Evolutionary conservation across 1,140 invertebrate species (phyloP), one percentile per base, ranked within the genome.

Genomic region (Drosophila sturtevanti): DNA sequence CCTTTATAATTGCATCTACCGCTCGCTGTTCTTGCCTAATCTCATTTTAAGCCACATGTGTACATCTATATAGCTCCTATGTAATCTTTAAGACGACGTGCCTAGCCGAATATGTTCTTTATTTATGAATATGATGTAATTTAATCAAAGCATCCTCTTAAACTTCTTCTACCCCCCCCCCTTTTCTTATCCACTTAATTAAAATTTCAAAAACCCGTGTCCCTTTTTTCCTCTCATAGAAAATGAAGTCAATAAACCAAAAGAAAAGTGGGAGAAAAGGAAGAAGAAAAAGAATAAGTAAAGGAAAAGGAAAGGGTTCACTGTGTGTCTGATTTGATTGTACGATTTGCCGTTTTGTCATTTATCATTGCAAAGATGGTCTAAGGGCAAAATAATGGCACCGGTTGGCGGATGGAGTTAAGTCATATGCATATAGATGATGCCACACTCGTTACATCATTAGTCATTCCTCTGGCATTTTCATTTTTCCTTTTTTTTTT

Each of bases 121-220:
- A 87, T 87, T 87, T 87, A 87, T 87, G 79, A 89, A 87, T 87
- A 87, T 84, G 68, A 65, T 76, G 71, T 81, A 79, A 76, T 79
- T 55, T 59, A 81, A 87, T 81, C 67, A 82, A 58, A 81, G 55
- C 64, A 37, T 34, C 31, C 64, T 24, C 56, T 7, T 6, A 31
- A n/a, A n/a, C n/a, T n/a, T n/a, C 6, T 31, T 31, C 7, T 24
- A 24, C 58, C 38, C 56, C 38, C 62, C 4, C 10, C 12, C 16
- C 37, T 34, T 63, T 44, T 68, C 35, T 76, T 76, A 68, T 65
- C 68, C 69, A 84, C 79, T 89, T 87, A 87, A 87, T 87, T 87
- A 87, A 87, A 87, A 84, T 77, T 69, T 69, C 63, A 34, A 66
- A 73, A 66, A 64, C 7, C 41, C 41, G 14, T 18, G 14, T 18